Conservation (phyloP, 2,113 vertebrate species). For the Lipophrys pholis region DNA sequence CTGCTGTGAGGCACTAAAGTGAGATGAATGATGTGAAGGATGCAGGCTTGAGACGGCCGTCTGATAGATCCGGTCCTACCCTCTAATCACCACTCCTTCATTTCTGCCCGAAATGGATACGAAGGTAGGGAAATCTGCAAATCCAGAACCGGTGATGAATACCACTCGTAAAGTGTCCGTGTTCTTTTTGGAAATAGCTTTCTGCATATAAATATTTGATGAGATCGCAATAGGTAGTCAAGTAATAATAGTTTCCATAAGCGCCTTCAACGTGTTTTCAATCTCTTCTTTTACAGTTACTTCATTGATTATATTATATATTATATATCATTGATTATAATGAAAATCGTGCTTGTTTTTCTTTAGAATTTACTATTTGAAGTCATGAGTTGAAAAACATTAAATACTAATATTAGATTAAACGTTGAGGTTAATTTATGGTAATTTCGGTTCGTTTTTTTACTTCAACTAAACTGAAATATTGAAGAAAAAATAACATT, state of each 20-base stretch:
- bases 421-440: too few relatives aligned
- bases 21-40: slow-evolving; percentile 65
- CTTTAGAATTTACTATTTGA: not conserved
- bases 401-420: too few relatives aligned
- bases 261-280: not conserved
- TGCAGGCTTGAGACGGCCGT: slow-evolving; percentile 7
- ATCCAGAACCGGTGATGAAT: slow-evolving; percentile 44
- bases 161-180: slow-evolving; percentile 31
- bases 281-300: not conserved
- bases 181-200: slow-evolving; percentile 54
- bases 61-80: slow-evolving; percentile 60
- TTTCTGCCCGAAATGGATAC: slow-evolving; percentile 52
- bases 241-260: slow-evolving; percentile 33
- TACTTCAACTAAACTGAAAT: too few relatives aligned
- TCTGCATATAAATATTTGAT: slow-evolving; percentile 32
- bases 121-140: slow-evolving; percentile 19
- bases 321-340: too few relatives aligned
- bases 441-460: too few relatives aligned
- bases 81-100: slow-evolving; percentile 67
- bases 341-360: too few relatives aligned
- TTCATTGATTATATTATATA: too few relatives aligned
- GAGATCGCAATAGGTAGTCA: slow-evolving; percentile 12
- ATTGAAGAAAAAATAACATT: too few relatives aligned
- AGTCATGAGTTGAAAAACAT: not conserved
- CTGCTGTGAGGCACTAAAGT: slow-evolving; percentile 61